Evolutionary conservation across 2,888 invertebrate species (phyloP).

Genomic region (Masnerella sp.): DNA sequence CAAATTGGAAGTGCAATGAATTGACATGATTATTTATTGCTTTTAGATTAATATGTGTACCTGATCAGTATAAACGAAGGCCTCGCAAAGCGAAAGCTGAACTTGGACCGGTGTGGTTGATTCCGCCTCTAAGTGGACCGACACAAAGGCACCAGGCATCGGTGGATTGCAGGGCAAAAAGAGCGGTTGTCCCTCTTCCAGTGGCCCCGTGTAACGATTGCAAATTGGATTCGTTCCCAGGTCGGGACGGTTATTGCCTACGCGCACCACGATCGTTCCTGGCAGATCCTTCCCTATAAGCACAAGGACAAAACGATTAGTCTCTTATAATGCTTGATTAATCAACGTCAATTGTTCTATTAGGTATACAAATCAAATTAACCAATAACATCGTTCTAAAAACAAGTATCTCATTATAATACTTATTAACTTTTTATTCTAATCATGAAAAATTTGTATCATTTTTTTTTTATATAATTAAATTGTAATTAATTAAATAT

Average conservation of each 20-base stretch:
- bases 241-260: slow-evolving; percentile 95
- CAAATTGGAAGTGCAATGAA: too few species aligned
- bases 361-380: too few species aligned
- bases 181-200: slow-evolving; percentile 93
- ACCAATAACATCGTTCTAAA: too few species aligned
- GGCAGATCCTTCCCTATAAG: slow-evolving; percentile 85
- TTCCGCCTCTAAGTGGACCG: slow-evolving; percentile 89
- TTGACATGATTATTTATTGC: not conserved
- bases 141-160: slow-evolving; percentile 96
- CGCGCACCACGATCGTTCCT: slow-evolving; percentile 92
- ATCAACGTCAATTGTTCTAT: too few species aligned
- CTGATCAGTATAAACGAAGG: slow-evolving; percentile 95
- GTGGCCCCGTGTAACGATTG: slow-evolving; percentile 90
- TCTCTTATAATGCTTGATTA: not conserved
- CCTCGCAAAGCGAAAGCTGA: slow-evolving; percentile 93
- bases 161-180: slow-evolving; percentile 96
- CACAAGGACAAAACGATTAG: not conserved
- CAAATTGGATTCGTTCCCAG: slow-evolving; percentile 94
- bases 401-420: too few species aligned
- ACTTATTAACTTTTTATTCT: too few species aligned
- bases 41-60: slow-evolving; percentile 57
- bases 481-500: too few species aligned
- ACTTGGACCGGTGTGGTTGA: slow-evolving; percentile 78
- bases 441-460: too few species aligned
- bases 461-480: too few species aligned